Conservation (phyloP, 1,140 invertebrate genomes). For the Aphaenogaster floridana region DNA sequence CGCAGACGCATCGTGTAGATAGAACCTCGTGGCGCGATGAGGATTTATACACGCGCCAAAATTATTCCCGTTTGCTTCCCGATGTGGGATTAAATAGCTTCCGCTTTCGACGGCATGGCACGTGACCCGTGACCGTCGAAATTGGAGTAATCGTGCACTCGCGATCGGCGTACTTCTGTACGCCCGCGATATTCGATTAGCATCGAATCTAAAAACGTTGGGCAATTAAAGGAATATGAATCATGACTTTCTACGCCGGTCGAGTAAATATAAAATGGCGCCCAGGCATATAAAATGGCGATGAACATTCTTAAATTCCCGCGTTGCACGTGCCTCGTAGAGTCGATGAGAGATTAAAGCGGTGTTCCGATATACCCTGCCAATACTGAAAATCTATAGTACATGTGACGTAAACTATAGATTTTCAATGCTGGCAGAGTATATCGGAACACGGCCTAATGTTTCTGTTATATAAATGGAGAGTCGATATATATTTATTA, state of each 20-base stretch:
- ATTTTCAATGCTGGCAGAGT: too few species aligned
- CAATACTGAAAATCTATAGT: too few species aligned
- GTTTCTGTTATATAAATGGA: not conserved
- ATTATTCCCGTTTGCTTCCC: not conserved
- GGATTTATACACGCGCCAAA: too few species aligned
- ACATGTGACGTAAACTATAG: too few species aligned
- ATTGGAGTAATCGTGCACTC: not conserved
- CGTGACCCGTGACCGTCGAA: not conserved
- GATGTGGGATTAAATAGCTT: not conserved
- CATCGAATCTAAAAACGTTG: not conserved
- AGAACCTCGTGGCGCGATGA: not conserved
- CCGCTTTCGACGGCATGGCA: not conserved
- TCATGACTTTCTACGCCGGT: not conserved
- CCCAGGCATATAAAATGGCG: slow-evolving; percentile 34
- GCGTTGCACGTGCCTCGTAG: not conserved
- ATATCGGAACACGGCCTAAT: too few species aligned
- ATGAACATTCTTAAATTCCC: not conserved
- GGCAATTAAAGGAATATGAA: not conserved
- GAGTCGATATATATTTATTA: not conserved
- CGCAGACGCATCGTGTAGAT: not conserved
- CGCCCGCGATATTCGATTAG: not conserved
- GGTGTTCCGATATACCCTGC: too few species aligned
- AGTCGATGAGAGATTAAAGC: not conserved
- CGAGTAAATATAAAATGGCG: slow-evolving; percentile 25
- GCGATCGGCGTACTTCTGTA: not conserved